Conservation (phyloP, 2,888 invertebrate species). For the Stictocephala bisonia region DNA sequence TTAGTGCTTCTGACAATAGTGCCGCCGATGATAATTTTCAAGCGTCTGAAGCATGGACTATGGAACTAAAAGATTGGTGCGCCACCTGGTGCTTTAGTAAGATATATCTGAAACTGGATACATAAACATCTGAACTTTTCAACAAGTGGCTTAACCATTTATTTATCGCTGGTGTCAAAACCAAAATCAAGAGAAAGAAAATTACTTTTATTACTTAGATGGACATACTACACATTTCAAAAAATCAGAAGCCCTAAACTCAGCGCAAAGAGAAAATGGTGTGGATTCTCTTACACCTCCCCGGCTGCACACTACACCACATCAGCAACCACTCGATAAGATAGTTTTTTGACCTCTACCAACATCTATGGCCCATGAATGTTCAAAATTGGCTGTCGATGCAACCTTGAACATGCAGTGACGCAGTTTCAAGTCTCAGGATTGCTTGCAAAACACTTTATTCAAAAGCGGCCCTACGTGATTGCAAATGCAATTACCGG, state of each 20-base stretch:
- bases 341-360: constrained; percentile 53
- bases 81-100: too few species aligned
- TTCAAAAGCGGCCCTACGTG: constrained; percentile 50
- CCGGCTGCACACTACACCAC: constrained; percentile 57
- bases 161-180: too few species aligned
- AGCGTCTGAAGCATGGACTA: neutral
- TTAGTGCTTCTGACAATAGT: constrained; percentile 16
- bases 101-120: too few species aligned
- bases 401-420: constrained; percentile 51
- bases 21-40: constrained; percentile 22
- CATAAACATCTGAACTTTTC: too few species aligned
- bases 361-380: neutral
- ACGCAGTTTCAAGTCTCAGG: constrained; percentile 53
- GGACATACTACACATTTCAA: constrained; percentile 58
- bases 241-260: constrained; percentile 56
- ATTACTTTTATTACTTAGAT: too few species aligned
- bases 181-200: too few species aligned
- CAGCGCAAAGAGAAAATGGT: constrained; percentile 55
- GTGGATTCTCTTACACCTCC: constrained; percentile 57
- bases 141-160: too few species aligned
- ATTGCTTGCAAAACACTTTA: constrained; percentile 54
- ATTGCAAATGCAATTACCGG: constrained; percentile 49
- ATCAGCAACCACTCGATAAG: constrained; percentile 58
- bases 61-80: neutral
- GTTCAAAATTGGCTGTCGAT: constrained; percentile 54